Evolutionary conservation across 2,113 vertebrate genomes (phyloP), one percentile per base, ranked within the genome.

Genomic region (Oxygymnocypris stewartii): DNA sequence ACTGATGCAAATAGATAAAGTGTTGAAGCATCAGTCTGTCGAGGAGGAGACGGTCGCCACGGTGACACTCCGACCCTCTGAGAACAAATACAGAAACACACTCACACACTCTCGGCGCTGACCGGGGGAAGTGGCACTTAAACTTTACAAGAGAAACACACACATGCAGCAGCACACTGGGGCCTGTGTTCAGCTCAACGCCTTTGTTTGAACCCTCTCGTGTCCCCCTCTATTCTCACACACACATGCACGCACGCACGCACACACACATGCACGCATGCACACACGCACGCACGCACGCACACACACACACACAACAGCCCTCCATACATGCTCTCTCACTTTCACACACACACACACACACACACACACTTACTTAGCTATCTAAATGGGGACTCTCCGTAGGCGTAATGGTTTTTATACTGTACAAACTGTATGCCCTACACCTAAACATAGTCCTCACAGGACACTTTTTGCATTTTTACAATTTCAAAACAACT

Each of bases 141-240:
- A 95, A 90, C 90, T 92, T 92, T 93, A 94, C 94, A 92, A 91
- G 89, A 82, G 40, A 86, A 51, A 63, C 67, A 82, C 85, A 86
- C 59, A 67, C 76, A 54, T n/a, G 35, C 61, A 69, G 20, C n/a
- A 93, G 93, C 94, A 98, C 96, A 98, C 96, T 97, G 95, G 94
- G 92, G 89, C 94, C 90, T 96, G 96, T 98, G 97, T 98, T 97
- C 93, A 90, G 92, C 90, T 96, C 96, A 90, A 92, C 85, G 51
- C 84, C 95, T 97, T 97, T 98, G 96, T 98, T 94, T 90, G 89
- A 87, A 91, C 87, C 86, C 92, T 90, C 93, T 94, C 96, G 96
- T 97, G 96, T 97, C 96, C 95, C 94, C 95, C 93, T 94, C 92
- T 94, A 94, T 91, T 93, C 95, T 96, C 95, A 94, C 94, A 90